Conservation (phyloP, 2,888 invertebrate genomes). For the Atethmia centrago region DNA sequence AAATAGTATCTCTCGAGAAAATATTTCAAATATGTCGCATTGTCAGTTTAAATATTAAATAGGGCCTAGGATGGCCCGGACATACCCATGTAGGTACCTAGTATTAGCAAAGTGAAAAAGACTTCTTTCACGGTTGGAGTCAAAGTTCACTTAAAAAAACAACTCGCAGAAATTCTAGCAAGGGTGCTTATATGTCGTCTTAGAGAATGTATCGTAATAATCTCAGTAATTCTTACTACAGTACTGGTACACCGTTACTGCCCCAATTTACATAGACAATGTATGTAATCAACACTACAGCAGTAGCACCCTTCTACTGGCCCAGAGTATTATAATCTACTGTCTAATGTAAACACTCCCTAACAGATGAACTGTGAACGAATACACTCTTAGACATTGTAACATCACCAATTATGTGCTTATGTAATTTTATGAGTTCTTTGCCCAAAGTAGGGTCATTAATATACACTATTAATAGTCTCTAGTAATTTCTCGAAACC, state of each 20-base stretch:
- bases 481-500: constrained; percentile 18
- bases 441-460: constrained; percentile 37
- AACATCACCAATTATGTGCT: constrained; percentile 41
- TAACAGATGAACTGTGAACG: constrained; percentile 4
- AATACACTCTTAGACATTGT: constrained; percentile 10
- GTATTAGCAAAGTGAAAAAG: background rate
- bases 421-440: constrained; percentile 54
- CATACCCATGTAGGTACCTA: background rate
- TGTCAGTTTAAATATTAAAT: background rate
- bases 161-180: background rate
- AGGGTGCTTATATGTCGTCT: background rate
- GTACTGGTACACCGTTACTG: constrained; percentile 3
- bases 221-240: background rate
- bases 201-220: background rate
- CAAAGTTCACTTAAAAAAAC: background rate
- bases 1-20: background rate
- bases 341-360: constrained; percentile 1
- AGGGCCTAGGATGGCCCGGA: background rate
- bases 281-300: background rate
- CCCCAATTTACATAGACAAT: background rate
- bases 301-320: background rate
- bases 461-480: constrained; percentile 29
- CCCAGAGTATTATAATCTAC: background rate
- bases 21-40: background rate
- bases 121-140: background rate